Conservation (phyloP, 2,113 vertebrate genomes). For the Loxodonta africana region DNA sequence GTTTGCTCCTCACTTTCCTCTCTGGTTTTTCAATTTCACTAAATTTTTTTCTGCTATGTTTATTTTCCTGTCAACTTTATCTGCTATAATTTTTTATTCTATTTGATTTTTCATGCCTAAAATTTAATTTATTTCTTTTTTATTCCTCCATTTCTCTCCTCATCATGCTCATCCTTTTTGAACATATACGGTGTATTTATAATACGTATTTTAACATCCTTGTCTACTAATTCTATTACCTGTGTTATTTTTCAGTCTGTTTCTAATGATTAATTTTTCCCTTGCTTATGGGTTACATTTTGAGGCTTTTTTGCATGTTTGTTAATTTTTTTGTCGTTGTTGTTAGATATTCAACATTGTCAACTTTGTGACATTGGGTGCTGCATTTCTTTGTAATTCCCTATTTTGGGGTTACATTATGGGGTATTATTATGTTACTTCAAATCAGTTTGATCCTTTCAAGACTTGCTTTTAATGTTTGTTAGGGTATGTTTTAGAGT, state of each 20-base stretch:
- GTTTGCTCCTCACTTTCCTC: not conserved
- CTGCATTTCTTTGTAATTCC: conserved; percentile 10
- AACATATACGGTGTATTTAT: too few species aligned
- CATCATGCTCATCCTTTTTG: too few species aligned
- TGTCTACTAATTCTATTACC: too few species aligned
- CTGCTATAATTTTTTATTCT: not conserved
- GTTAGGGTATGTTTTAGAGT: not conserved
- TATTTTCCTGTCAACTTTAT: not conserved
- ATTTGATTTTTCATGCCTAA: not conserved
- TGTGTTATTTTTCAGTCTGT: too few species aligned
- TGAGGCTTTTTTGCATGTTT: too few species aligned
- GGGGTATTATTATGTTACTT: not conserved
- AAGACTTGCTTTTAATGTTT: not conserved
- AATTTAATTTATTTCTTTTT: too few species aligned
- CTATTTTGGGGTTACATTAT: not conserved
- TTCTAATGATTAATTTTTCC: too few species aligned
- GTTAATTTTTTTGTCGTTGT: too few species aligned
- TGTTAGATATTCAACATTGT: not conserved
- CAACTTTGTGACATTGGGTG: not conserved
- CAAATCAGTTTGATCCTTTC: not conserved
- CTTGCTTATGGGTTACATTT: too few species aligned
- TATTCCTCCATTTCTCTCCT: too few species aligned
- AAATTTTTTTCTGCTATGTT: not conserved
- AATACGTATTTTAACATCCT: too few species aligned
- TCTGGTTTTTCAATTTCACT: not conserved